Conservation (phyloP, 1,140 invertebrate species). For the Doryteuthis pealeii region DNA sequence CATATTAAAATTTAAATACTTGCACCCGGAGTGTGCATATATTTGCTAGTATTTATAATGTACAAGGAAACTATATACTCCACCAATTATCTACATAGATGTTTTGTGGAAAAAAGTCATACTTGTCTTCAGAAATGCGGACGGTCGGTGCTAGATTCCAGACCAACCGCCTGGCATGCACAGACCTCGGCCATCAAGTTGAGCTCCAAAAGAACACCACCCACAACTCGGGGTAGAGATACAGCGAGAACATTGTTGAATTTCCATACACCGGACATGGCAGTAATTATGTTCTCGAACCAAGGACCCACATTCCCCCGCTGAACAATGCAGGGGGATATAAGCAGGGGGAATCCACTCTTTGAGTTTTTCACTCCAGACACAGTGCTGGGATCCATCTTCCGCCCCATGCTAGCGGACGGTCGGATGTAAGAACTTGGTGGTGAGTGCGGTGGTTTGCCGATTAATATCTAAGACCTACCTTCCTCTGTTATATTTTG, state of each 20-base stretch:
- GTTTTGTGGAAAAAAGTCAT: no score
- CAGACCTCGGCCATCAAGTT: conserved; percentile 59
- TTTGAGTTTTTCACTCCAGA: conserved; percentile 83
- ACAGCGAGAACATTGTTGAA: conserved; percentile 85
- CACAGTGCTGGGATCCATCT: conserved; percentile 80
- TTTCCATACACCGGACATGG: conserved; percentile 75
- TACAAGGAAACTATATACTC: no score
- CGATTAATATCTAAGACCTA: no score
- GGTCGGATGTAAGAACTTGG: no score
- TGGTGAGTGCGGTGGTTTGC: no score
- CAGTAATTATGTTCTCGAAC: conserved; percentile 73
- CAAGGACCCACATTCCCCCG: conserved; percentile 81
- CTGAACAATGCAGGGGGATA: conserved; percentile 81
- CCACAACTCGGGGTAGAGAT: conserved; percentile 80
- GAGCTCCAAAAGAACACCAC: conserved; percentile 62
- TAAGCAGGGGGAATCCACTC: conserved; percentile 86
- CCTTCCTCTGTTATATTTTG: no score
- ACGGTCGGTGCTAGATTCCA: no score
- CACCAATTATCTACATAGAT: no score
- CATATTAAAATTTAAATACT: no score
- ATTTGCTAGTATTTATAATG: no score
- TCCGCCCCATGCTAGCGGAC: conserved; percentile 74
- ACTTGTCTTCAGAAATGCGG: no score
- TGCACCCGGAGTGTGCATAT: no score
- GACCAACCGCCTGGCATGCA: conserved; percentile 61